Conservation (phyloP, 2,888 invertebrate genomes). For the Aphidoletes aphidimyza region DNA sequence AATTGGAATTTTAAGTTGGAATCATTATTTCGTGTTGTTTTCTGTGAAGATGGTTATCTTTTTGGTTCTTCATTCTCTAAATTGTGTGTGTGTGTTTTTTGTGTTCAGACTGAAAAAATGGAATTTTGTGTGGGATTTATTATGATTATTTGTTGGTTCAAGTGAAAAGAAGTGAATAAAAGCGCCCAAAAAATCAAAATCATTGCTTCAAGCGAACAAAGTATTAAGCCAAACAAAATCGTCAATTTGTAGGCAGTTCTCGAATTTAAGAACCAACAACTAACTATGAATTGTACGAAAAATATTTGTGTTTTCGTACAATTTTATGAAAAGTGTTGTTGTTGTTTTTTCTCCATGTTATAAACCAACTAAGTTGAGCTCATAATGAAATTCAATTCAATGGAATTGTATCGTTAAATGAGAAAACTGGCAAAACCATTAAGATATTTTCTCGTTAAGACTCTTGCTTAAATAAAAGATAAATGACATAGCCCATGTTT, state of each 20-base stretch:
- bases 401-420: conserved; percentile 24
- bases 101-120: neutral
- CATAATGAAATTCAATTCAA: conserved; percentile 28
- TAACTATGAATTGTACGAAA: no score
- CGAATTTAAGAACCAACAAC: no score
- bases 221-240: neutral
- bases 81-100: neutral
- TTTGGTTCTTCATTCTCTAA: neutral
- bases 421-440: neutral
- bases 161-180: neutral
- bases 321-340: no score
- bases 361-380: neutral
- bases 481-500: neutral
- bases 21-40: neutral
- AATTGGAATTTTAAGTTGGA: neutral
- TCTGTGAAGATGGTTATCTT: neutral
- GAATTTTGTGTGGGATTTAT: neutral
- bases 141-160: neutral
- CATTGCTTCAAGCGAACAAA: neutral
- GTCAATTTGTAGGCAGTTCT: neutral
- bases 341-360: no score
- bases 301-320: no score
- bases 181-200: neutral
- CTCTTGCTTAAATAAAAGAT: neutral
- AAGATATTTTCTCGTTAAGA: neutral